Evolutionary conservation across 2,797 vertebrate species (phyloP).

Genomic region (Molossus molossus): DNA sequence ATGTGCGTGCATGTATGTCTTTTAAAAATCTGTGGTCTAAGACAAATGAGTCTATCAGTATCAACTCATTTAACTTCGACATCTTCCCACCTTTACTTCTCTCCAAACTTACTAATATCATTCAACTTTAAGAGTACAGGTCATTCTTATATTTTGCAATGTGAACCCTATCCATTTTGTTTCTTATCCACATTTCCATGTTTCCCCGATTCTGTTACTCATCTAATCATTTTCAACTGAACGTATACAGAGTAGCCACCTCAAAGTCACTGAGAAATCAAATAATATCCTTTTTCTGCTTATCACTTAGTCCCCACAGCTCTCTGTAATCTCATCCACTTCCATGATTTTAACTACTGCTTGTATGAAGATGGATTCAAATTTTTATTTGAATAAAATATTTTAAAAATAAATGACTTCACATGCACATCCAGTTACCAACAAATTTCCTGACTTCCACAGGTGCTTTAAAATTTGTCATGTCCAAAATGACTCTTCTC

Average conservation of each 20-base stretch:
- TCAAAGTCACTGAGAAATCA: neutral
- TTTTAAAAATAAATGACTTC: neutral
- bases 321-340: neutral
- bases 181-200: neutral
- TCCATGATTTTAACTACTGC: neutral
- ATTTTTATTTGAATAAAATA: neutral
- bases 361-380: neutral
- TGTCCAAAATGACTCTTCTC: neutral
- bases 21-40: neutral
- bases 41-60: neutral
- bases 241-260: neutral
- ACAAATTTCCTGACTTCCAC: neutral
- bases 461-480: neutral
- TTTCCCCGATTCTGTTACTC: neutral
- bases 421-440: neutral
- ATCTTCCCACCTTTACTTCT: neutral
- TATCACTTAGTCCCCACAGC: neutral
- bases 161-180: neutral
- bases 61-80: slow-evolving; percentile 24
- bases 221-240: neutral
- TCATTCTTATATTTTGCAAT: neutral
- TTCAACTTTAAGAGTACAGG: neutral
- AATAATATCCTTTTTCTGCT: neutral
- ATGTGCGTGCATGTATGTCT: neutral
- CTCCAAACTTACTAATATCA: neutral